phyloP scores from a whole-genome alignment of 2,113 vertebrate genomes.

The Urocolius indicus region DNA sequence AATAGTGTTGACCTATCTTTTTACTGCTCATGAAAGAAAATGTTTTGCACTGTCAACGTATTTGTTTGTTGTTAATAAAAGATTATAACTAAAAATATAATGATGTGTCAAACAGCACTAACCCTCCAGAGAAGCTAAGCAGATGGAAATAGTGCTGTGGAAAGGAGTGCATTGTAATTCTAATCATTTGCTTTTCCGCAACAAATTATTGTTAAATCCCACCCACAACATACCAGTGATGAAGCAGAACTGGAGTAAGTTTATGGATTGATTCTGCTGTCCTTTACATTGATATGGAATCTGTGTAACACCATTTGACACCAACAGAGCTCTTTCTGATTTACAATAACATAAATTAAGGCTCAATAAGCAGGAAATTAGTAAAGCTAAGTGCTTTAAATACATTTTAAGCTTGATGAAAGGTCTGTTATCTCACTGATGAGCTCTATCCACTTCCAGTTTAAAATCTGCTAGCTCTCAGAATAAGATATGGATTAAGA shows the following conservation, averaged over 20 bases:
- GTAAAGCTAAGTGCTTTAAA: neutral
- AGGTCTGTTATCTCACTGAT: neutral
- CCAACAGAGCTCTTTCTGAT: neutral
- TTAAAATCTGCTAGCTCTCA: neutral
- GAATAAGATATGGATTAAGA: neutral
- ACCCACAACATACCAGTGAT: neutral
- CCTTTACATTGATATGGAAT: neutral
- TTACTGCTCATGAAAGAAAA: constrained; percentile 25
- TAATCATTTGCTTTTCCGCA: constrained; percentile 1
- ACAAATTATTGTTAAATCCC: neutral
- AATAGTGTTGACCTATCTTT: constrained; percentile 10
- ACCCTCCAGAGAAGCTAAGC: constrained; percentile 49
- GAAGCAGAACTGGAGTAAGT: neutral
- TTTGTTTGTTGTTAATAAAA: constrained; percentile 61
- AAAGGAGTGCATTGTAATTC: constrained; percentile 32
- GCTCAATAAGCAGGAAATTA: neutral
- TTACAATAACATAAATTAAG: neutral
- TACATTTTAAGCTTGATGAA: neutral
- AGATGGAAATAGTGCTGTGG: constrained; percentile 26
- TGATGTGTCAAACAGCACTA: constrained; percentile 54
- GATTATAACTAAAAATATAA: constrained; percentile 69
- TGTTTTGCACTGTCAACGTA: constrained; percentile 55
- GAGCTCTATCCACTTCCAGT: neutral
- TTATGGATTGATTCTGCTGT: neutral
- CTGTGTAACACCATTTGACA: neutral